phyloP scores from a whole-genome alignment of 53 echinoderm and acorn worm species.

The Apostichopus leukothele region DNA sequence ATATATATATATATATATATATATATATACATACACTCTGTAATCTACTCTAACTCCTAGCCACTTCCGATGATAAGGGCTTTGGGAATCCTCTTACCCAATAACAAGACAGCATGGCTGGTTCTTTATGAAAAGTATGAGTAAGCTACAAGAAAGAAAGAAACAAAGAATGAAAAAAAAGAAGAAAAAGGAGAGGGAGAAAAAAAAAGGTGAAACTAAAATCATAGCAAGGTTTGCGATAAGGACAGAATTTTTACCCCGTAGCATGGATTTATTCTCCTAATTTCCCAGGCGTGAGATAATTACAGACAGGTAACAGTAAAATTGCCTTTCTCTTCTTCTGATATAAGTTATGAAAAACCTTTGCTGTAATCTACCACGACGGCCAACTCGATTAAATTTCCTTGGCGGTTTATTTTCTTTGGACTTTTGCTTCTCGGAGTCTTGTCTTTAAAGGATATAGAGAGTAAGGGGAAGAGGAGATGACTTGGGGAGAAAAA shows the following conservation, averaged over 20 bases:
- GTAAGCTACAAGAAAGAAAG: not conserved
- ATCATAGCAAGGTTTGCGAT: not conserved
- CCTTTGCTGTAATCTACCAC: not conserved
- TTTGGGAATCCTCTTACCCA: constrained; percentile 2
- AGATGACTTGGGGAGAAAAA: not conserved
- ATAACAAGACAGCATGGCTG: not conserved
- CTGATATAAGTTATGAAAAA: constrained; percentile 6
- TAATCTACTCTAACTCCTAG: not conserved
- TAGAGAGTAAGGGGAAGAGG: not conserved
- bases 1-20: too few species aligned
- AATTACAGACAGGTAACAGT: constrained; percentile 31
- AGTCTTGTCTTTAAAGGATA: not conserved
- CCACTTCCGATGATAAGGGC: constrained; percentile 1
- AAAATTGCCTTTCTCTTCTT: not conserved
- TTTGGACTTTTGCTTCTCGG: not conserved
- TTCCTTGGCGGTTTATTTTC: constrained; percentile 41
- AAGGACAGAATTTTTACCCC: constrained; percentile 21
- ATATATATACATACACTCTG: not conserved
- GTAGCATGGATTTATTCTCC: constrained; percentile 32
- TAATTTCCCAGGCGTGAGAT: constrained; percentile 43
- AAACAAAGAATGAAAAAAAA: not conserved
- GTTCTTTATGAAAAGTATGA: not conserved
- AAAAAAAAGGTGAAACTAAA: not conserved
- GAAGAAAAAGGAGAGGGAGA: not conserved
- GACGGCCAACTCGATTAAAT: constrained; percentile 39